Evolutionary conservation across 2,888 invertebrate genomes (phyloP).

Genomic region (Drosophila rubida): DNA sequence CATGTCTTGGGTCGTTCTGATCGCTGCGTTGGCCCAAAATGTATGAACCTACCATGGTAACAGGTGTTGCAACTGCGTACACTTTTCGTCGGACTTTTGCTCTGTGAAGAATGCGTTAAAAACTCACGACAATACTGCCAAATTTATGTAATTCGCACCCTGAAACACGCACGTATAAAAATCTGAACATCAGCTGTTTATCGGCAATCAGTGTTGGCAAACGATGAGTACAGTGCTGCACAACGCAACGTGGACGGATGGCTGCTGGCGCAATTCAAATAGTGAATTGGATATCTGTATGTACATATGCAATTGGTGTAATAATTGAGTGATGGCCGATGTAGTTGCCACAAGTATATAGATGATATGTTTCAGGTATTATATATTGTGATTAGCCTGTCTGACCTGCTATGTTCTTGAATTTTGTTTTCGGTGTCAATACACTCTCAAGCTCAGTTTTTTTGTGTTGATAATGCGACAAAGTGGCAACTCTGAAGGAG

Average conservation of each 20-base stretch:
- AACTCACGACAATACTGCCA: conserved; percentile 56
- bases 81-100: conserved; percentile 47
- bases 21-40: conserved; percentile 7
- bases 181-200: conserved; percentile 66
- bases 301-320: conserved; percentile 29
- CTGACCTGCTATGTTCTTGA: conserved; percentile 30
- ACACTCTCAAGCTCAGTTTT: neutral
- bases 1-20: neutral
- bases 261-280: conserved; percentile 33
- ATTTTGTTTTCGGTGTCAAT: neutral
- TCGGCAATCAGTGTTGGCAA: conserved; percentile 51
- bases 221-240: conserved; percentile 42
- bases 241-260: conserved; percentile 14
- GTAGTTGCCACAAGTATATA: conserved; percentile 21
- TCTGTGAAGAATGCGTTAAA: conserved; percentile 42
- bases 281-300: conserved; percentile 19
- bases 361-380: conserved; percentile 17
- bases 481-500: conserved; percentile 41
- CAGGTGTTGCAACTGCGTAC: conserved; percentile 39
- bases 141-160: conserved; percentile 83
- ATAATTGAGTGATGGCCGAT: conserved; percentile 23
- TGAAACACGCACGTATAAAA: conserved; percentile 61
- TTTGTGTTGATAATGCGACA: neutral
- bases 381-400: conserved; percentile 32
- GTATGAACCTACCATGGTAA: conserved; percentile 75